phyloP scores from a whole-genome alignment of 2,888 invertebrate species.

The Gymnoscelis rufifasciata region DNA sequence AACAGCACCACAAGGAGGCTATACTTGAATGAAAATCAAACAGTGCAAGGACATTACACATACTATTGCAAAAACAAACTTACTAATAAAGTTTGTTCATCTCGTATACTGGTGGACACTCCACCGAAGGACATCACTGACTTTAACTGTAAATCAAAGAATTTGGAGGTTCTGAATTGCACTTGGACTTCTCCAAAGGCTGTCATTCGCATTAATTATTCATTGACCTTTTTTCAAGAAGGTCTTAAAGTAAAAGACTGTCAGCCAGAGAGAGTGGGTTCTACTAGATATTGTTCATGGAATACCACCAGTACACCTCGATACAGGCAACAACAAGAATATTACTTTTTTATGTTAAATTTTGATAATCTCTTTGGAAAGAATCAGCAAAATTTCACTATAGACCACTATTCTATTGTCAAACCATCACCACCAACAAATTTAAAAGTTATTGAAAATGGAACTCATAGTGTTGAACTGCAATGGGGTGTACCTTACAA shows the following conservation, averaged over 20 bases:
- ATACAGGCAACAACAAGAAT: constrained; percentile 66
- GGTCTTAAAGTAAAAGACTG: constrained; percentile 41
- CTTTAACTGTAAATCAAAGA: constrained; percentile 85
- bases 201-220: constrained; percentile 54
- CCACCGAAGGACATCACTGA: constrained; percentile 82
- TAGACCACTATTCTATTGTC: constrained; percentile 79
- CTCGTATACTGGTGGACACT: constrained; percentile 63
- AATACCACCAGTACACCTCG: constrained; percentile 49
- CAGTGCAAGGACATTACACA: constrained; percentile 69
- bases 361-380: constrained; percentile 81
- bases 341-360: constrained; percentile 79
- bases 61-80: constrained; percentile 75
- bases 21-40: constrained; percentile 62
- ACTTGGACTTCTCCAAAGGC: constrained; percentile 81
- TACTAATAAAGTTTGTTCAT: constrained; percentile 47
- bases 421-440: constrained; percentile 56
- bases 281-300: constrained; percentile 50
- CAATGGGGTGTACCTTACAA: constrained; percentile 61
- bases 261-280: constrained; percentile 31
- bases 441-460: constrained; percentile 45
- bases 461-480: constrained; percentile 57
- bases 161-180: constrained; percentile 87
- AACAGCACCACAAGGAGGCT: constrained; percentile 82
- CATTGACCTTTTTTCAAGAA: constrained; percentile 47
- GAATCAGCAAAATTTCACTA: constrained; percentile 64